phyloP scores from a whole-genome alignment of 2,797 vertebrate genomes.

The Syndactyla subalaris region DNA sequence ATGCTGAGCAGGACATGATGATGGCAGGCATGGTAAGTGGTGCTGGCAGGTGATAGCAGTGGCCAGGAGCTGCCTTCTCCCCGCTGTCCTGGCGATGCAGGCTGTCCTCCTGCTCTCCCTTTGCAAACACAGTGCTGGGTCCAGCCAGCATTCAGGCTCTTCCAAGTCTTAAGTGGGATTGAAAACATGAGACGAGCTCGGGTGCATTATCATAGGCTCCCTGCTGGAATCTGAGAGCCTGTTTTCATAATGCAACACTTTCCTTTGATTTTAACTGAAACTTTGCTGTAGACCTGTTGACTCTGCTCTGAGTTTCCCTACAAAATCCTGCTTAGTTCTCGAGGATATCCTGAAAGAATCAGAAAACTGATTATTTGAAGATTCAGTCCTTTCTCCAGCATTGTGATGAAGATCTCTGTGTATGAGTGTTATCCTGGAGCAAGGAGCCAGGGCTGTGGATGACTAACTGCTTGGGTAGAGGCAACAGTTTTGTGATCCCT shows the following conservation, averaged over 20 bases:
- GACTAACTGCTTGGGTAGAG: not conserved
- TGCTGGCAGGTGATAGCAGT: not conserved
- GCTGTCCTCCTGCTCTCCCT: not conserved
- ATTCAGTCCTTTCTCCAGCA: not conserved
- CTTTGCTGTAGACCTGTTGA: not conserved
- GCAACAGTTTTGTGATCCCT: not conserved
- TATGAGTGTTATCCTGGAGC: not conserved
- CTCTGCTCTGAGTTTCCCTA: not conserved
- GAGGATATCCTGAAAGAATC: not conserved
- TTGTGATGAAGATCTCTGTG: not conserved
- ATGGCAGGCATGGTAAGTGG: conserved; percentile 89
- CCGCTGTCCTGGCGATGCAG: not conserved
- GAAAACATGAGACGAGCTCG: not conserved
- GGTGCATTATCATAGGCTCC: not conserved
- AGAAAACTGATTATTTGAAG: not conserved
- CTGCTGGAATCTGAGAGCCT: not conserved
- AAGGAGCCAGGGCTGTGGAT: not conserved
- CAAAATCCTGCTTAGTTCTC: not conserved
- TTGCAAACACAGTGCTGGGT: not conserved
- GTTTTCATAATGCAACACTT: not conserved
- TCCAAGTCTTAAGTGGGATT: not conserved
- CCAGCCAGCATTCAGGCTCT: not conserved
- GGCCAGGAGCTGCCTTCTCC: not conserved
- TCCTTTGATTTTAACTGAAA: not conserved
- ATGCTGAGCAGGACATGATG: conserved; percentile 92